Evolutionary conservation across 2,888 invertebrate genomes (phyloP), one percentile per base, ranked within the genome.

Genomic region (Nineta flava): DNA sequence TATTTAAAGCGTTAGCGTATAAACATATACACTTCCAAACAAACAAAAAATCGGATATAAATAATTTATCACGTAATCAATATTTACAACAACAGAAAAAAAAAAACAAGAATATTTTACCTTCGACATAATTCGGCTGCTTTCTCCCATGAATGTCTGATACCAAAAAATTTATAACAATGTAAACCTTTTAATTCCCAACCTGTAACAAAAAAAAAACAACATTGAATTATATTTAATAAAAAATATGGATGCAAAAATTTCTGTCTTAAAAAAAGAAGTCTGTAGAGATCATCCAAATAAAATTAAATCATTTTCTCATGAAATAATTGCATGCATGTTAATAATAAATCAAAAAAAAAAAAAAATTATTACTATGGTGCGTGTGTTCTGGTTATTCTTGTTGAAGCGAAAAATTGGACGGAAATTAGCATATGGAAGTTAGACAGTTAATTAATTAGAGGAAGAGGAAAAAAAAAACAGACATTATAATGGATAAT

Each of bases 101-200:
- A 19, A 26, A 26, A 5, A 26, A 26, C 7, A n/a, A n/a, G n/a
- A n/a, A n/a, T 56, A 54, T 67, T 72, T 76, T 73, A 92, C 92
- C 91, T 87, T 75, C 87, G 84, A 75, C 93, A 93, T 70, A 93
- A 75, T 73, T 92, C 90, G 56, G 90, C 91, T 58, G 92, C 90
- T 73, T 90, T 91, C 71, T 88, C 87, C 92, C 92, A 93, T 56
- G 93, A 93, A 75, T 93, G 92, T 68, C 83, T 83, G 65, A 92
- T 92, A 71, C 87, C 88, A 73, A 93, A 93, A 74, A 88, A 92
- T 77, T 88, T 92, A 72, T 92, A 93, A 73, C 93, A 93, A 70
- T 90, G 79, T 62, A 91, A 79, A 62, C 91, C 91, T 71, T 81
- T 81, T 60, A 91, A 75, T 70, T 90, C 90, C 93, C 93, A 93